phyloP scores from a whole-genome alignment of 2,113 vertebrate species.

The Chloebia gouldiae region DNA sequence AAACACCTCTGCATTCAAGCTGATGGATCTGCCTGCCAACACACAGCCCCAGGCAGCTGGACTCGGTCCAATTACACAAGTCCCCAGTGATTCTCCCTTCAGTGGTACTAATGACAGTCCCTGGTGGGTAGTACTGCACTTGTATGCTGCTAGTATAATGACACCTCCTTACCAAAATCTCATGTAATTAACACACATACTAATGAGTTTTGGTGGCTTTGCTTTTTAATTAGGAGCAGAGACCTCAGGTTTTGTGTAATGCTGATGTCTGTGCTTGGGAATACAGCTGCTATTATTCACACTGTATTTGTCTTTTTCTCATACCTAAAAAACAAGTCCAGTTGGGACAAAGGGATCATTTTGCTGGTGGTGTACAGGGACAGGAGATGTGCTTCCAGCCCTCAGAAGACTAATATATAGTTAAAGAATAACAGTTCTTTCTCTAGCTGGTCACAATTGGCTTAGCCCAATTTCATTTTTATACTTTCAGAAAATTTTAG shows the following conservation, averaged over 20 bases:
- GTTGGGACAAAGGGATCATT: background rate
- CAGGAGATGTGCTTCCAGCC: background rate
- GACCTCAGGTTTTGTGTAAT: background rate
- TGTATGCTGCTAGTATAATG: slow-evolving; percentile 1
- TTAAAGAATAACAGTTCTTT: background rate
- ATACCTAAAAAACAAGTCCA: background rate
- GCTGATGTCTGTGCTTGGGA: background rate
- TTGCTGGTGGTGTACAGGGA: background rate
- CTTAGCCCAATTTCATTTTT: background rate
- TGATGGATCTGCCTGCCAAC: slow-evolving; percentile 39
- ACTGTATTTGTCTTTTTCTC: background rate
- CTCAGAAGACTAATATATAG: background rate
- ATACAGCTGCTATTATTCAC: background rate
- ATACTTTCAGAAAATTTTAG: background rate
- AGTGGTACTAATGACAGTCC: slow-evolving; percentile 18
- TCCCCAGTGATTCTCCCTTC: slow-evolving; percentile 15
- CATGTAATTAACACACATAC: slow-evolving; percentile 43
- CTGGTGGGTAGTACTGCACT: background rate
- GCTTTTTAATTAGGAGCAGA: slow-evolving; percentile 48
- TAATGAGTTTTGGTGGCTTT: slow-evolving; percentile 46
- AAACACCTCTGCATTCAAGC: slow-evolving; percentile 7
- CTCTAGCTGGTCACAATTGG: background rate
- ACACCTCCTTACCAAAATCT: slow-evolving; percentile 41
- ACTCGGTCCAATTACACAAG: slow-evolving; percentile 19
- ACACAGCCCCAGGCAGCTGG: background rate